A percentile compares a stretch with the other conserved stretches of the same genome.
phyloP scores from a whole-genome alignment of 1,140 invertebrate species.

The Druon quercuslanigerum region DNA sequence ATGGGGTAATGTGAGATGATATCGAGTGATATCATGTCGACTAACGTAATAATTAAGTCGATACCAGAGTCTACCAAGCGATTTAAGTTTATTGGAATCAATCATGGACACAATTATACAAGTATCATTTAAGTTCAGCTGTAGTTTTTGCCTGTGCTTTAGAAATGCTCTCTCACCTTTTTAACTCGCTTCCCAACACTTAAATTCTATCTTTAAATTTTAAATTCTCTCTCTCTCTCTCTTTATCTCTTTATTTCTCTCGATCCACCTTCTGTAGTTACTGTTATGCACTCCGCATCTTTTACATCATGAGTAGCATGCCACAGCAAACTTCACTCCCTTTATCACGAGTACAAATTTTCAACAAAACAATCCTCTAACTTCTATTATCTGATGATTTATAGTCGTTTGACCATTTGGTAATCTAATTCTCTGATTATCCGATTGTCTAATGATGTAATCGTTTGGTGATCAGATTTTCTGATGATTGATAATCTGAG shows the following conservation, averaged over 20 bases:
- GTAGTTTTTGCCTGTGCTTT: constrained; percentile 65
- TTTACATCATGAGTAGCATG: constrained; percentile 56
- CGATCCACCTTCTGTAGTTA: constrained; percentile 32
- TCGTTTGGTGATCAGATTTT: not conserved
- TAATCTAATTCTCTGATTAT: not conserved
- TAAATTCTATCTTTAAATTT: not conserved
- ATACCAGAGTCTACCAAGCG: not conserved
- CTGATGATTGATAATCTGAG: not conserved
- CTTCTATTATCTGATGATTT: not conserved
- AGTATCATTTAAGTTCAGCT: constrained; percentile 56
- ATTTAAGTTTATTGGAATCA: constrained; percentile 44
- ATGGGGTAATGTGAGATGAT: too few relatives aligned
- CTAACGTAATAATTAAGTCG: too few relatives aligned
- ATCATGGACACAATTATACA: constrained; percentile 74
- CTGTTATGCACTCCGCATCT: constrained; percentile 30
- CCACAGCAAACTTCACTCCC: constrained; percentile 71
- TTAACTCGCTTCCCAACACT: constrained; percentile 37
- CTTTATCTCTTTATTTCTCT: constrained; percentile 35
- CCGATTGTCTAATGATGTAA: not conserved
- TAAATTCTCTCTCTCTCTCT: constrained; percentile 38
- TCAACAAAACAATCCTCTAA: not conserved
- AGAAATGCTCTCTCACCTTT: constrained; percentile 51
- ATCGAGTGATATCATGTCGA: too few relatives aligned
- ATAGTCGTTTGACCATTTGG: too few relatives aligned
- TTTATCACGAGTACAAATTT: constrained; percentile 1